Conservation (phyloP, 2,113 vertebrate genomes). For the Gobius niger region DNA sequence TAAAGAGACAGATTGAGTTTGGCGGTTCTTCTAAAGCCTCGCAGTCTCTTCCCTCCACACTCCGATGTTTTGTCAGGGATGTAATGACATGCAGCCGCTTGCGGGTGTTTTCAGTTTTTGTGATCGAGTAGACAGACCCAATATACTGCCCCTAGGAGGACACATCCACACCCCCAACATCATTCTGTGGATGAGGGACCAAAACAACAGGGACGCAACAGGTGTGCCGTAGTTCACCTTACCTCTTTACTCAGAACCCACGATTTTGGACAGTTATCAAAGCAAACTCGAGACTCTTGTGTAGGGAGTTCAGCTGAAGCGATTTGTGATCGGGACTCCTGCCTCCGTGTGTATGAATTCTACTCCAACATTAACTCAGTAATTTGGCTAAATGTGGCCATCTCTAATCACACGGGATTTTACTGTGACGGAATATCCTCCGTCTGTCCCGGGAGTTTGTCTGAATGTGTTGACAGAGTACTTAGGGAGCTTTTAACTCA, state of each 20-base stretch:
- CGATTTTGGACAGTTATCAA: not conserved
- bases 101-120: slow-evolving; percentile 44
- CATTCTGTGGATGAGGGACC: slow-evolving; percentile 6
- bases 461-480: slow-evolving; percentile 55
- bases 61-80: slow-evolving; percentile 34
- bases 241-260: not conserved
- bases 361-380: not conserved
- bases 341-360: not conserved
- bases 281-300: not conserved
- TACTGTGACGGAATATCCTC: slow-evolving; percentile 4
- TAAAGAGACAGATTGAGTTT: not conserved
- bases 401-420: not conserved
- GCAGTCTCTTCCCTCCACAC: slow-evolving; percentile 30
- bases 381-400: not conserved
- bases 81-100: slow-evolving; percentile 58
- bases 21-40: slow-evolving; percentile 17
- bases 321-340: not conserved
- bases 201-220: slow-evolving; percentile 9
- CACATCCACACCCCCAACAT: slow-evolving; percentile 16
- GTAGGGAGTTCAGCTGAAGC: not conserved
- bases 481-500: slow-evolving; percentile 70
- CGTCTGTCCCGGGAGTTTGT: slow-evolving; percentile 28
- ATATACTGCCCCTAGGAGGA: slow-evolving; percentile 24
- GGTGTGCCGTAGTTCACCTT: not conserved
- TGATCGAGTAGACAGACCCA: slow-evolving; percentile 53